Conservation (phyloP, 2,113 vertebrate species). For the Cyanocitta stelleri region DNA sequence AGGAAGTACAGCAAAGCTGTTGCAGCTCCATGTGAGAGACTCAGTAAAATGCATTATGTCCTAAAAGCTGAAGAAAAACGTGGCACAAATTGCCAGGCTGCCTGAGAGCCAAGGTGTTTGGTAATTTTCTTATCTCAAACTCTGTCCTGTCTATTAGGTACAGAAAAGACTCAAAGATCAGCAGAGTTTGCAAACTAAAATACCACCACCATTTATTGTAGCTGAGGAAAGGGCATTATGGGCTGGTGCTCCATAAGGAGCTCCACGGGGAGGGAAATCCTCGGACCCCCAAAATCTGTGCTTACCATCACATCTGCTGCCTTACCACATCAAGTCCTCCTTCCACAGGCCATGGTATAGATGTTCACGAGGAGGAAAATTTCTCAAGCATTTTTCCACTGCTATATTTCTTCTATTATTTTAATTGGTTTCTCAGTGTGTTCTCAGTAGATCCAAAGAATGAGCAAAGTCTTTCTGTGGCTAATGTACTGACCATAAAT, state of each 20-base stretch:
- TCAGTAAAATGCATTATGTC: background rate
- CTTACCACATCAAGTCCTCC: background rate
- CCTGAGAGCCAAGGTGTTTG: background rate
- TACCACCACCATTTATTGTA: background rate
- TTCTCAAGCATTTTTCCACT: background rate
- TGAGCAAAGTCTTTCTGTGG: background rate
- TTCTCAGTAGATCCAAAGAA: background rate
- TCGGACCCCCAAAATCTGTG: background rate
- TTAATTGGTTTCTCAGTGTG: background rate
- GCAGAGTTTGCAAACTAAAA: background rate
- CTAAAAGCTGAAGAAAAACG: background rate
- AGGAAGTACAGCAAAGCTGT: background rate
- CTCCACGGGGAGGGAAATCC: background rate
- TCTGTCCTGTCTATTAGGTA: background rate
- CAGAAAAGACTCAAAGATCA: background rate
- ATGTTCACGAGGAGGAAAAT: background rate
- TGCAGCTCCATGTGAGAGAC: background rate
- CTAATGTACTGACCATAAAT: background rate
- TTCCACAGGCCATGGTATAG: background rate
- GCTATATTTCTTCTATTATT: background rate
- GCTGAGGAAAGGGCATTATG: background rate
- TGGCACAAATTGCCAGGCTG: background rate
- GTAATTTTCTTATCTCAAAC: background rate
- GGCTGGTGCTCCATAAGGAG: background rate
- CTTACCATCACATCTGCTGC: background rate